Evolutionary conservation across 2,888 invertebrate genomes (phyloP).

Genomic region (Acleris laterana): DNA sequence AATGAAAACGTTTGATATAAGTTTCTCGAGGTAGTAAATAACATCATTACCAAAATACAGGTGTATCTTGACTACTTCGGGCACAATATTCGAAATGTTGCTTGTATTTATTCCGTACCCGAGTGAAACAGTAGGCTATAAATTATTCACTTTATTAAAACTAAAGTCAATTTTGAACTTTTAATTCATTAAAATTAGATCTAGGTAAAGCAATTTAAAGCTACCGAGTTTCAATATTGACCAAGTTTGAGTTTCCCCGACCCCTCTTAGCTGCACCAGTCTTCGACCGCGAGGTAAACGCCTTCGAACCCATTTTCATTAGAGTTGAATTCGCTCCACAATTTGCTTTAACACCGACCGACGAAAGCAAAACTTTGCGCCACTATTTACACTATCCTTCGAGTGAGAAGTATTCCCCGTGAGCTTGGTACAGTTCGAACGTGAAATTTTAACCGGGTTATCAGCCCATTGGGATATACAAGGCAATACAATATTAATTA

Average conservation of each 20-base stretch:
- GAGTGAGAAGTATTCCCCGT: constrained; percentile 3
- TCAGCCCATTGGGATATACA: neutral
- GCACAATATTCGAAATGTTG: neutral
- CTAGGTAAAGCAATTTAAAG: constrained; percentile 27
- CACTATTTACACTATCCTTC: constrained; percentile 23
- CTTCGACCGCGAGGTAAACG: constrained; percentile 25
- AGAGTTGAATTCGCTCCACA: constrained; percentile 17
- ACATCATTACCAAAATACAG: neutral
- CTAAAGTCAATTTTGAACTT: constrained; percentile 10
- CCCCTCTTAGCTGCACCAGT: constrained; percentile 11
- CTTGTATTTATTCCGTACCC: neutral
- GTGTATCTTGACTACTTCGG: neutral
- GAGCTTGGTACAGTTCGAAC: constrained; percentile 1
- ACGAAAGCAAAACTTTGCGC: constrained; percentile 22
- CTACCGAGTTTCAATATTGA: constrained; percentile 30
- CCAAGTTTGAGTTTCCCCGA: constrained; percentile 19
- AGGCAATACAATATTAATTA: no score
- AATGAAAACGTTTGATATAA: constrained; percentile 14
- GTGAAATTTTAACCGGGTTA: neutral
- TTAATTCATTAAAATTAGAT: constrained; percentile 22
- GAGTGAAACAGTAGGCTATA: no score
- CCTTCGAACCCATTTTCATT: constrained; percentile 28
- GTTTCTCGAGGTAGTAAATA: neutral
- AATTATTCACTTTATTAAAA: neutral
- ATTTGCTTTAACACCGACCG: constrained; percentile 30